A percentile compares a stretch with the other conserved stretches of the same genome.
phyloP scores from a whole-genome alignment of 2,888 invertebrate genomes.

The Dryobotodes eremita region DNA sequence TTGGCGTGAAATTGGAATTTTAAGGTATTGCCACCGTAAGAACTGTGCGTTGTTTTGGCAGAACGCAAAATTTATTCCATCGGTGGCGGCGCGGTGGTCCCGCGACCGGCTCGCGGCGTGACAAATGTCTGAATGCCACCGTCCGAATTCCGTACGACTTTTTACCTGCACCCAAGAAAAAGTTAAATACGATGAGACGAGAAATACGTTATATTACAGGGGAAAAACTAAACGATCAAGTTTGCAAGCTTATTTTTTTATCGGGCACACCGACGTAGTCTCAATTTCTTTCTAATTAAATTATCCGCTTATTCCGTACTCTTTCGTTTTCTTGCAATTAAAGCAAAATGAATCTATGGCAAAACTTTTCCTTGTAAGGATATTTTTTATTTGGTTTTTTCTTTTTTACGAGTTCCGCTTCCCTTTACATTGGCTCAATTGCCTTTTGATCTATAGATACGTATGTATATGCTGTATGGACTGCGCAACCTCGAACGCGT shows the following conservation, averaged over 20 bases:
- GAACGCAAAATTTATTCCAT: conserved; percentile 72
- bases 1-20: conserved; percentile 83
- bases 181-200: conserved; percentile 46
- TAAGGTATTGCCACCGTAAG: conserved; percentile 68
- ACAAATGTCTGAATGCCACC: conserved; percentile 75
- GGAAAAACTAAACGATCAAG: conserved; percentile 58
- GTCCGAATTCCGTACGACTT: conserved; percentile 69
- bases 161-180: conserved; percentile 67
- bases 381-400: conserved; percentile 46
- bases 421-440: conserved; percentile 27
- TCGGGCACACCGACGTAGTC: conserved; percentile 53
- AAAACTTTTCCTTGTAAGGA: conserved; percentile 50
- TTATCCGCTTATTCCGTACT: conserved; percentile 66
- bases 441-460: conserved; percentile 43
- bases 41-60: conserved; percentile 57
- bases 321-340: conserved; percentile 62
- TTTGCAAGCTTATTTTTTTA: conserved; percentile 53
- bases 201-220: conserved; percentile 58
- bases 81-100: conserved; percentile 60
- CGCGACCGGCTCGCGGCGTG: conserved; percentile 74
- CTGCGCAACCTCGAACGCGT: not conserved
- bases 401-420: conserved; percentile 27
- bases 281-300: conserved; percentile 67
- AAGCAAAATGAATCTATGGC: conserved; percentile 59
- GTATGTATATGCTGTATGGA: not conserved